Conservation (phyloP, 2,888 invertebrate genomes). For the Omphaloscelis lunosa region DNA sequence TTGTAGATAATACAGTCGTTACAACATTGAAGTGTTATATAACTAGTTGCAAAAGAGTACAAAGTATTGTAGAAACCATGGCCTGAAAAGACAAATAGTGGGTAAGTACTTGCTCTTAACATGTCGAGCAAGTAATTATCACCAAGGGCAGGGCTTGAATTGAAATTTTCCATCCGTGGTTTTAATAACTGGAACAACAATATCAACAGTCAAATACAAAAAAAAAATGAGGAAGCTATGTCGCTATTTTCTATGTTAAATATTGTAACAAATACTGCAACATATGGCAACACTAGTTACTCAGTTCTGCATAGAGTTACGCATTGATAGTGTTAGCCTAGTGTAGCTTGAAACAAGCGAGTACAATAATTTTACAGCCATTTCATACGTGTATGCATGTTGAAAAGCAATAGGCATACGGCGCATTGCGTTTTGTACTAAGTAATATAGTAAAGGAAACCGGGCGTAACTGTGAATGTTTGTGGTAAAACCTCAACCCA, state of each 20-base stretch:
- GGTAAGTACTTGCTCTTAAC: neutral
- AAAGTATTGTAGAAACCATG: neutral
- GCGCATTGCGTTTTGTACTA: constrained; percentile 9
- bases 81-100: neutral
- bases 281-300: constrained; percentile 41
- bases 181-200: neutral
- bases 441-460: too few relatives aligned
- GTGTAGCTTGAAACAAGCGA: constrained; percentile 55
- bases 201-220: neutral
- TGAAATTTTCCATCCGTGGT: neutral
- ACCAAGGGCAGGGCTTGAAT: too few relatives aligned
- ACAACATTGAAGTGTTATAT: neutral
- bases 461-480: neutral
- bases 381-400: constrained; percentile 34
- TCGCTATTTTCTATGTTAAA: constrained; percentile 1
- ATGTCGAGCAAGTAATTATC: neutral
- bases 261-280: constrained; percentile 7
- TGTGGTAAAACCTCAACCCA: neutral
- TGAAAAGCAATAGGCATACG: constrained; percentile 19
- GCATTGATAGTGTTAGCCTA: constrained; percentile 53
- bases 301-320: constrained; percentile 37
- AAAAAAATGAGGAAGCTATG: neutral
- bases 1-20: neutral
- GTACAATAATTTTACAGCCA: constrained; percentile 53
- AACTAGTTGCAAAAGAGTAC: neutral